phyloP scores from a whole-genome alignment of 23 tunicate genomes.

The Pegea sp. region DNA sequence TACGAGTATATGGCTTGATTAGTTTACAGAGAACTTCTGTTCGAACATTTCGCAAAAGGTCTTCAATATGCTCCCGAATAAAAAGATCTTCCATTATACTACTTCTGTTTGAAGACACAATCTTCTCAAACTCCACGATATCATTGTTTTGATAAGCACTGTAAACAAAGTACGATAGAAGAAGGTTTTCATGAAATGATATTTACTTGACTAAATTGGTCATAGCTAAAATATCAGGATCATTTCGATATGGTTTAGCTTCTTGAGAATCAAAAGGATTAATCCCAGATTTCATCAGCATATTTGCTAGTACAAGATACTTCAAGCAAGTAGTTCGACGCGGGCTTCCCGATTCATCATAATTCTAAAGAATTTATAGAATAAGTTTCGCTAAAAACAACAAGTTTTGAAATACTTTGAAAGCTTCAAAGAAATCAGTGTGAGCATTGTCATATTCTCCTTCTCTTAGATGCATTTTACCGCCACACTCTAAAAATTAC shows the following conservation, averaged over 20 bases:
- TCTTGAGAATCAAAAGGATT: slow-evolving; percentile 97
- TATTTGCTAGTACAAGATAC: slow-evolving; percentile 90
- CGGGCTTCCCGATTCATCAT: slow-evolving; percentile 89
- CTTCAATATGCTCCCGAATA: slow-evolving; percentile 91
- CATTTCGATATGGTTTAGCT: slow-evolving; percentile 86
- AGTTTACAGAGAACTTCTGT: slow-evolving; percentile 90
- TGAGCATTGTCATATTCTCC: slow-evolving; percentile 92
- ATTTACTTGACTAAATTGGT: slow-evolving; percentile 70
- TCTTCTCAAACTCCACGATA: slow-evolving; percentile 67
- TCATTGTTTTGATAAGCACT: slow-evolving; percentile 95
- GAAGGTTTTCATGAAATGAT: background rate
- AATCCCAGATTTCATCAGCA: slow-evolving; percentile 91
- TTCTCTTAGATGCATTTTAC: slow-evolving; percentile 92
- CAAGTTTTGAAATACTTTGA: slow-evolving; percentile 25
- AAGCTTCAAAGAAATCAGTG: slow-evolving; percentile 94
- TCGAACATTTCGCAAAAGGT: slow-evolving; percentile 54
- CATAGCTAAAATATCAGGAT: slow-evolving; percentile 95
- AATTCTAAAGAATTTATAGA: slow-evolving; percentile 20
- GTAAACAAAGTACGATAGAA: slow-evolving; percentile 1
- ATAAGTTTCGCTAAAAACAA: background rate
- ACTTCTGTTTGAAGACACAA: slow-evolving; percentile 52
- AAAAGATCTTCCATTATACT: slow-evolving; percentile 91
- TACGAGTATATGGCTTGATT: slow-evolving; percentile 63
- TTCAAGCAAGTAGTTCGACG: slow-evolving; percentile 79
- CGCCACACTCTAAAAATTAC: slow-evolving; percentile 78